Evolutionary conservation across 1,140 invertebrate genomes (phyloP), one percentile per base, ranked within the genome.

Genomic region (Drosophila willistoni): DNA sequence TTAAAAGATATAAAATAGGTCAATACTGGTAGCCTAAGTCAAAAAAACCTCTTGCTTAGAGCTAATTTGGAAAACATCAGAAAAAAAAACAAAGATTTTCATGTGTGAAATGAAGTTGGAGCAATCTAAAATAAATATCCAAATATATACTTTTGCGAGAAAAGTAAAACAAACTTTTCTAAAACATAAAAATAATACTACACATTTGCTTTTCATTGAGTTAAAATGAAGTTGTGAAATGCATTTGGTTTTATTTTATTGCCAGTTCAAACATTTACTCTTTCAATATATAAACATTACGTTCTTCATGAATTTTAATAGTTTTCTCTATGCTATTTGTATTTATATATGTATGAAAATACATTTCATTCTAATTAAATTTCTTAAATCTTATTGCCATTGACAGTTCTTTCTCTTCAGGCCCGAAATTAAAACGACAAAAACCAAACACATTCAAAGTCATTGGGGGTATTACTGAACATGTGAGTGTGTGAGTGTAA

Each of bases 381-480:
- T 14, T 76, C 65, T 79, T 64, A 60, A 74, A 70, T 80, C 51
- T 59, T 29, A 65, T 74, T 54, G 33, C 74, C 54, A 42, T n/a
- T 39, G 19, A n/a, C 44, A 41, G 25, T 33, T 69, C 66, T 69
- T 64, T 41, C 44, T 62, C 69, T 64, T 69, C 17, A 51, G 44
- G 44, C 44, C 14, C 17, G 66, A 73, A 85, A 87, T 85, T 85
- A 87, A 87, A 79, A 79, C 71, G 82, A 86, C 71, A 66, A 44
- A 75, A 72, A 60, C 60, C 63, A 56, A 60, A 56, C 73, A 10
- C 68, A 83, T 81, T 81, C 62, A 86, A 85, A 82, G 79, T 42
- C 17, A 63, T 60, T 69, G 10, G 41, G 42, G 69, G 73, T 66
- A 77, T 60, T 64, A 47, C 17, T 22, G 34, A 57, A 63, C 62